Evolutionary conservation across 2,113 vertebrate genomes (phyloP), one percentile per base, ranked within the genome.

Genomic region (Loxodonta africana): DNA sequence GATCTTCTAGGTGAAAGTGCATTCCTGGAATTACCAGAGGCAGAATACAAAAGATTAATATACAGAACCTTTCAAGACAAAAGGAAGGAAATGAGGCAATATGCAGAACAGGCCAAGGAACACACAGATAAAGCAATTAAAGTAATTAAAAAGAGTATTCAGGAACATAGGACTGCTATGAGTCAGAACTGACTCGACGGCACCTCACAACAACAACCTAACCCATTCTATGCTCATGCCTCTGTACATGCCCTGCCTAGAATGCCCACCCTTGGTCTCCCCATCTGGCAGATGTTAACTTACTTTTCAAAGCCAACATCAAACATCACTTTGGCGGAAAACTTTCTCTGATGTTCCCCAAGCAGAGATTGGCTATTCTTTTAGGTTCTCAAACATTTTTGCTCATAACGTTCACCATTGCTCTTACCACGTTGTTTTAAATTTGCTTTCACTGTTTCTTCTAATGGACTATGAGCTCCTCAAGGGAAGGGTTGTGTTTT

Each of bases 401-500:
- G 15, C 84, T 85, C 5, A 48, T 74, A 63, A 53, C 30, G 37
- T 86, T 89, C 37, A 30, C 73, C 46, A 67, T 20, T 86, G 37
- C 21, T 84, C 37, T 88, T 81, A 41, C 9, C 28, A 44, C 53
- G n/a, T 0, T 51, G 60, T 83, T 96, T 62, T 48, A 88, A 88
- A 67, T 93, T 60, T 86, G 12, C 76, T 95, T 95, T 87, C 26
- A 60, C 15, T 48, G 53, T 88, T 89, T 92, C 53, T 62, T 76
- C 30, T 28, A 25, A 65, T 28, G 10, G 53, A 65, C 63, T 28
- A 9, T 51, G 51, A 76, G 2, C 76, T 33, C 57, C 21, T 76
- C 5, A 1, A 20, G 67, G 46, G 28, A 5, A 57, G 17, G 25
- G 33, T 26, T 76, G 20, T 48, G 6, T 76, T 33, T 18, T 73